Percentiles rank a stretch among this genome's conserved stretches.
These are phyloP conservation scores for Phyllostomus discolor DNA, from an alignment of 2,113 vertebrate genomes.

Conservation along the genomic window DNA sequence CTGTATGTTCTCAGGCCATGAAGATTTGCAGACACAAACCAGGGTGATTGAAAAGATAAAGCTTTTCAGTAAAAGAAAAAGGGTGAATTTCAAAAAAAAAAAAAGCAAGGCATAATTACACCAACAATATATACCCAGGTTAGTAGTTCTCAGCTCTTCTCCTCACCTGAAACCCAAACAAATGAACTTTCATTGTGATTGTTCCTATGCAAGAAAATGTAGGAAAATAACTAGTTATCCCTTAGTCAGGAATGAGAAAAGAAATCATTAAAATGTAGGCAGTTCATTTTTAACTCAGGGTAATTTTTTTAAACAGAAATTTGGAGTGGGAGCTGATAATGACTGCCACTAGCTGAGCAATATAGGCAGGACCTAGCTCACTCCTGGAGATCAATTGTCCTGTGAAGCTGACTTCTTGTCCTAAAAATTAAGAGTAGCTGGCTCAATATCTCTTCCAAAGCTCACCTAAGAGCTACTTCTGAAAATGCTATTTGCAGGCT, in stretches of 20 bases:
- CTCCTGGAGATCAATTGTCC: accelerated
- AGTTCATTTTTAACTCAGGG: background rate
- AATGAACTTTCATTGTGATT: too few relatives aligned
- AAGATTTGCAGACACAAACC: slow-evolving; percentile 7
- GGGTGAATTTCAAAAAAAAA: slow-evolving; percentile 23
- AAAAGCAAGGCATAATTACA: background rate
- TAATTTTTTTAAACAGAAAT: background rate
- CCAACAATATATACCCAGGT: accelerated
- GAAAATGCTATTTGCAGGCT: accelerated
- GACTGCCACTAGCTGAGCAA: background rate
- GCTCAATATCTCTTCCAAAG: background rate
- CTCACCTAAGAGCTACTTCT: background rate
- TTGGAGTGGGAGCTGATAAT: background rate
- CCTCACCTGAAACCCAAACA: background rate
- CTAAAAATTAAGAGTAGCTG: background rate
- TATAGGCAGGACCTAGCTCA: too few relatives aligned
- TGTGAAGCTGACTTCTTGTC: background rate
- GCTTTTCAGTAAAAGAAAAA: background rate
- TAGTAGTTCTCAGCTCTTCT: background rate
- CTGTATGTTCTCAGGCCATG: background rate
- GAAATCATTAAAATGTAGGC: background rate
- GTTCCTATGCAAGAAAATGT: accelerated
- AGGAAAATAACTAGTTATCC: background rate
- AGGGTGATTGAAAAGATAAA: background rate
- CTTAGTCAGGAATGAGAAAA: background rate